A percentile compares a stretch with the other conserved stretches of the same genome.
phyloP scores from a whole-genome alignment of 2,113 vertebrate species.

The Leucopsar rothschildi region DNA sequence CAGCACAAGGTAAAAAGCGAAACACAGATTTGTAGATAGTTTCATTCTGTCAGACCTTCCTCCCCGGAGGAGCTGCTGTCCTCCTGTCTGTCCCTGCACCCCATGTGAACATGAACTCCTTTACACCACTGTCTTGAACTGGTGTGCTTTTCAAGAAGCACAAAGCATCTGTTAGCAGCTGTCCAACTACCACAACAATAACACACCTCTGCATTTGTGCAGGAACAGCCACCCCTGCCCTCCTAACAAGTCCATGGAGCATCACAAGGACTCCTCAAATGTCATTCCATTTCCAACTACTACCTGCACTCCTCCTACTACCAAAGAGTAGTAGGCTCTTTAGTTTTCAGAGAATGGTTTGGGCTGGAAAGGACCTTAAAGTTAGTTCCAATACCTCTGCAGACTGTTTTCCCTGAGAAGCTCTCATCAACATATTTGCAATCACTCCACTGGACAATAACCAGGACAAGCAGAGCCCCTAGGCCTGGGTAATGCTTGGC shows the following conservation, averaged over 20 bases:
- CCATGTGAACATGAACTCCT: neutral
- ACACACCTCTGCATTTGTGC: neutral
- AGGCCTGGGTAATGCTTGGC: neutral
- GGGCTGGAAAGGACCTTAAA: neutral
- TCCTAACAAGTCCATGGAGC: neutral
- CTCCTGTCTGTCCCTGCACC: neutral
- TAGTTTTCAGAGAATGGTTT: neutral
- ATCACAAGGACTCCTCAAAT: neutral
- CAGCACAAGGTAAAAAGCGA: neutral
- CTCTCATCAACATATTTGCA: neutral
- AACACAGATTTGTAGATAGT: neutral
- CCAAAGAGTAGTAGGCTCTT: neutral
- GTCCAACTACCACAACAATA: neutral
- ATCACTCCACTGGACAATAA: neutral
- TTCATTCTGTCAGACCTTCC: neutral
- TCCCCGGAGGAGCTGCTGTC: neutral
- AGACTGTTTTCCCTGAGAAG: neutral
- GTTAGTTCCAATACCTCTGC: neutral
- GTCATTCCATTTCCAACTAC: neutral
- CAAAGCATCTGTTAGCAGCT: neutral
- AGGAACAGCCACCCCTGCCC: neutral
- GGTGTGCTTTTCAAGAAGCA: neutral
- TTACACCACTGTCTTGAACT: neutral
- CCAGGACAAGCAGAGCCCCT: neutral
- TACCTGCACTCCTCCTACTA: neutral